A percentile compares a stretch with the other conserved stretches of the same genome.
Conservation (phyloP, 2,113 vertebrate species). For the Indicator maculatus region DNA sequence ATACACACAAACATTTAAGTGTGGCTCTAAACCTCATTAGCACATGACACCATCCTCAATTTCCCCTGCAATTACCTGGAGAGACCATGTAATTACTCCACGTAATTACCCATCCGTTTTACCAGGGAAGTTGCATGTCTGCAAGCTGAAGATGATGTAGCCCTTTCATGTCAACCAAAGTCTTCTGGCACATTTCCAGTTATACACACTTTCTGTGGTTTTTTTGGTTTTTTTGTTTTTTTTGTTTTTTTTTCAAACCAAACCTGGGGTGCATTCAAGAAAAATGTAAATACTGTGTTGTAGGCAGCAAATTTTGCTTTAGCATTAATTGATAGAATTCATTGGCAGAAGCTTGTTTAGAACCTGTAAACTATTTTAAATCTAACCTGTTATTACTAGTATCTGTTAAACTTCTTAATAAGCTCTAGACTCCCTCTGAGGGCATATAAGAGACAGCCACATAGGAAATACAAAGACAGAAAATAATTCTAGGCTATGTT, state of each 20-base stretch:
- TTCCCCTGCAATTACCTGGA: constrained; percentile 52
- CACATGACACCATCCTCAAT: constrained; percentile 34
- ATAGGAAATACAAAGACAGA: not conserved
- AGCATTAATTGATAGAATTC: not conserved
- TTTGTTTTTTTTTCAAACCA: not conserved
- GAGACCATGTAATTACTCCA: constrained; percentile 30
- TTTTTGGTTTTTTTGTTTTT: too few species aligned
- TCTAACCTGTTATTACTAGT: not conserved
- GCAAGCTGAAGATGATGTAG: not conserved
- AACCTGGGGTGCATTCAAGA: too few species aligned
- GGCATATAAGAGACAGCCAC: not conserved
- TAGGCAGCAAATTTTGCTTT: not conserved
- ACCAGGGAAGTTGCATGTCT: not conserved
- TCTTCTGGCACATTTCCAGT: not conserved
- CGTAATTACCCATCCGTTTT: constrained; percentile 33
- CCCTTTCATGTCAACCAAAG: not conserved
- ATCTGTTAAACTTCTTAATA: not conserved
- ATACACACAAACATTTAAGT: constrained; percentile 16
- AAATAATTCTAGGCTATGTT: not conserved
- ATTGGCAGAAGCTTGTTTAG: constrained; percentile 1
- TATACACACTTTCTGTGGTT: not conserved
- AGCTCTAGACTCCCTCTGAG: not conserved
- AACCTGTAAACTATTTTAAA: not conserved
- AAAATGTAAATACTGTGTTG: not conserved
- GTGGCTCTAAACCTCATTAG: constrained; percentile 46